Percentiles rank a stretch among this genome's conserved stretches.
These are phyloP conservation scores for Leptopilina syphax DNA, from an alignment of 2,888 invertebrate species.

Conservation along the genomic window DNA sequence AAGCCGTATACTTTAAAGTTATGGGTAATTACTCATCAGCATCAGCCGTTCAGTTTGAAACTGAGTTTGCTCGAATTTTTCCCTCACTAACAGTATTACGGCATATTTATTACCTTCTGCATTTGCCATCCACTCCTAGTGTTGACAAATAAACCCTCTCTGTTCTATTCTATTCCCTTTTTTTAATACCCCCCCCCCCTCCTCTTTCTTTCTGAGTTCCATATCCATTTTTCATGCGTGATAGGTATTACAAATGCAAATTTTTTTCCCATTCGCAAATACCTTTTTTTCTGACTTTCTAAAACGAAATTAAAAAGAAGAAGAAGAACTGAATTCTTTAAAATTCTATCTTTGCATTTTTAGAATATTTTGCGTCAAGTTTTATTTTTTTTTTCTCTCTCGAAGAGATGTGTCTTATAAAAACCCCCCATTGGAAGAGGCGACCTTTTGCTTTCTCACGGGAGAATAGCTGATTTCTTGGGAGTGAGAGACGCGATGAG, in stretches of 20 bases:
- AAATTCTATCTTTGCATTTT: not conserved
- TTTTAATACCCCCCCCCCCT: no score
- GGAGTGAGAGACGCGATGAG: constrained; percentile 56
- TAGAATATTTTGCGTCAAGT: not conserved
- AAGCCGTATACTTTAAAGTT: constrained; percentile 36
- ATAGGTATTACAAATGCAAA: no score
- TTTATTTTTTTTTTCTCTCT: constrained; percentile 5
- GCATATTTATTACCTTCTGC: constrained; percentile 36
- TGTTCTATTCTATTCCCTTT: no score
- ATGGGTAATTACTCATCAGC: constrained; percentile 40
- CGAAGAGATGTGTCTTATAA: constrained; percentile 18
- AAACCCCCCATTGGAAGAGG: constrained; percentile 11
- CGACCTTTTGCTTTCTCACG: constrained; percentile 57
- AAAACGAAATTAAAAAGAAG: no score
- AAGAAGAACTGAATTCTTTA: not conserved
- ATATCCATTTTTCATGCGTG: no score
- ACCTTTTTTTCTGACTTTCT: no score
- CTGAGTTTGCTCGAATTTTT: constrained; percentile 28
- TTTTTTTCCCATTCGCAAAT: no score
- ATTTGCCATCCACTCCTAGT: constrained; percentile 11
- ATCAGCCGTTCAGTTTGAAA: constrained; percentile 22
- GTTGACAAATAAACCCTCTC: constrained; percentile 16
- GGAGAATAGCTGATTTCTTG: constrained; percentile 57
- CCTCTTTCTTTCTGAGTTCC: no score
- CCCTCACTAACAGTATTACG: constrained; percentile 12